These are phyloP conservation scores for Aspidoscelis tigris DNA, from an alignment of 2,113 vertebrate species.

Conservation along the genomic window DNA sequence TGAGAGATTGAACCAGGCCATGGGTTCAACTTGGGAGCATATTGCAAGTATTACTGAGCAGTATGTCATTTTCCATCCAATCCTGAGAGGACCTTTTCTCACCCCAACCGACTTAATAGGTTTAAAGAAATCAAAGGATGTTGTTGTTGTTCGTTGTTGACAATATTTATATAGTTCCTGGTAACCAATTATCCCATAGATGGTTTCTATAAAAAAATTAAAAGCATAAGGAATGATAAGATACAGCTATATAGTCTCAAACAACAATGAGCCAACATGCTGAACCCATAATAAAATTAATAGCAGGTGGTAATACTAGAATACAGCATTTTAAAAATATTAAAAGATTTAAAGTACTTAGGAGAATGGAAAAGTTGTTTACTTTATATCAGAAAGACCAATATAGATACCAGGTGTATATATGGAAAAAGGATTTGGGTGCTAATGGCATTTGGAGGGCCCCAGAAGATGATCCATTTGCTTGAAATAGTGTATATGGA, in stretches of 20 bases:
- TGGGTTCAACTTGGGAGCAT: not conserved
- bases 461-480: not conserved
- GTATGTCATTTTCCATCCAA: not conserved
- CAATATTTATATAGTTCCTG: not conserved
- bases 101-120: not conserved
- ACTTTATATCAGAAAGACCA: not conserved
- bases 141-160: not conserved
- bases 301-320: not conserved
- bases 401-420: no score
- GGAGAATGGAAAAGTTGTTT: not conserved
- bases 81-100: not conserved
- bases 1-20: not conserved
- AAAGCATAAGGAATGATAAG: not conserved
- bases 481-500: not conserved
- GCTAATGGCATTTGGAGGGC: not conserved
- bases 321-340: not conserved
- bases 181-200: not conserved
- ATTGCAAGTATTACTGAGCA: not conserved
- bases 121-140: not conserved
- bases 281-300: not conserved
- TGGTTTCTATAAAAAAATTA: not conserved
- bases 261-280: not conserved
- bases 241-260: not conserved
- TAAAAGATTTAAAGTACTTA: not conserved
- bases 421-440: not conserved